Evolutionary conservation across 2,113 vertebrate genomes (phyloP).

Genomic region (Alexandromys fortis): DNA sequence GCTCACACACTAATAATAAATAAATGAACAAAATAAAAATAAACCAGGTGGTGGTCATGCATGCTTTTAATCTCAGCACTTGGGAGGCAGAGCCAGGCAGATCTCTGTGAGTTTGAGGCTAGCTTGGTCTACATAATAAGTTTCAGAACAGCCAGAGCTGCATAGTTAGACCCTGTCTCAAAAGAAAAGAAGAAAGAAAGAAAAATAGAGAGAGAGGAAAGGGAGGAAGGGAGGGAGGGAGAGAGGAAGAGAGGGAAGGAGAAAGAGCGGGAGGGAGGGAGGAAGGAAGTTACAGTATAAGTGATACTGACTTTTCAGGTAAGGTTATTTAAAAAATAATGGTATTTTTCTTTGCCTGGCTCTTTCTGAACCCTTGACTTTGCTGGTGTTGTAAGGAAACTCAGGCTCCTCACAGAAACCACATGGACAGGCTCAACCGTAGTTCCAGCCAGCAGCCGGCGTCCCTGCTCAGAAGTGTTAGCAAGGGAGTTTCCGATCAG

Average conservation of each 20-base stretch:
- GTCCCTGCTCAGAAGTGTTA: not conserved
- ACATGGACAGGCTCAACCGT: not conserved
- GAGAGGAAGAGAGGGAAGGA: too few species aligned
- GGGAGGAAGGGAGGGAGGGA: too few species aligned
- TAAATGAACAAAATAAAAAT: not conserved
- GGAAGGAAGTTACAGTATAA: not conserved
- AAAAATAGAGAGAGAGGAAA: not conserved
- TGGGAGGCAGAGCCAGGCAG: not conserved
- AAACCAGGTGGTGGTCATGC: not conserved
- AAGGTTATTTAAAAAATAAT: not conserved
- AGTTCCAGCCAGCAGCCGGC: not conserved
- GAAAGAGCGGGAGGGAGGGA: not conserved
- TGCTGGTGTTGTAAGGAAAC: not conserved
- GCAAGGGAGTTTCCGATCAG: not conserved
- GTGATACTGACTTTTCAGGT: not conserved
- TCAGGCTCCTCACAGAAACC: not conserved
- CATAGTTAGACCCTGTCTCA: not conserved
- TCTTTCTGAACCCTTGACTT: conserved; percentile 5
- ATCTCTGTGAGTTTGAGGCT: not conserved
- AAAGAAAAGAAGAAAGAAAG: not conserved
- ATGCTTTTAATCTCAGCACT: too few species aligned
- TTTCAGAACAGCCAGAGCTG: not conserved
- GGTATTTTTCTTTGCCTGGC: not conserved
- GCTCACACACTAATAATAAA: not conserved
- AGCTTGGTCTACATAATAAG: not conserved